Base-by-base conservation (phyloP, 2,113 vertebrate genomes). In the Pitta sordida region DNA sequence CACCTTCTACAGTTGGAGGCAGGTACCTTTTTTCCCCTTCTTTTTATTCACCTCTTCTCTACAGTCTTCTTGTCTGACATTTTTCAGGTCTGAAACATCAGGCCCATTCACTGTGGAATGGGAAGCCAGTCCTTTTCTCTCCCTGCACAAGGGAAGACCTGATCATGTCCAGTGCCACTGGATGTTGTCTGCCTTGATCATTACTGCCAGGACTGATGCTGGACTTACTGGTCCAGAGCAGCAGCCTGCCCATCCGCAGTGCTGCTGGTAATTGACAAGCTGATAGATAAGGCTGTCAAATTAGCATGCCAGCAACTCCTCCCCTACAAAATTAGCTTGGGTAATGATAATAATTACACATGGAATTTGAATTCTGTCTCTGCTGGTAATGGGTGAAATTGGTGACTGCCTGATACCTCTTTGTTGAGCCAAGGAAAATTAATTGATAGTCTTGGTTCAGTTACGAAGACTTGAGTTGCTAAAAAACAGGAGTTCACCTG, bases 281-380 rank as follows among this genome's bases (percentile, higher is more conserved):
- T 93, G 73, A 58, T 32, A 53, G 52, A 24, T 63, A 93, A 90
- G 53, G 27, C 49, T 90, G 70, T 76, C 53, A 19, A 15, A 53
- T 68, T 70, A 74, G 27, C 64, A 52, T 32, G 32, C 29, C 4
- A 1, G 20, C 37, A 68, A 39, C 23, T 79, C 70, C 58, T 88
- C 24, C 27, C 13, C 16, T 63, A 73, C 49, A 73, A 86, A 95
- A 79, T 85, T 85, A 79, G 22, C 62, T 76, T 37, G 52, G 36
- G 4, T 71, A 85, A 85, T 59, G 23, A 34, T 49, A 90, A 83
- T 65, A 90, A 88, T 80, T 94, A 80, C 37, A 88, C 51, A 53
- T 55, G 63, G 79, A 88, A 7, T 65, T 59, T 60, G 55, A 93
- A 73, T 80, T 18, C 23, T 62, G 15, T 73, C 53, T 91, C 58